Base-by-base conservation (phyloP, 2,888 invertebrate species). In the Trissolcus brochymenae region DNA sequence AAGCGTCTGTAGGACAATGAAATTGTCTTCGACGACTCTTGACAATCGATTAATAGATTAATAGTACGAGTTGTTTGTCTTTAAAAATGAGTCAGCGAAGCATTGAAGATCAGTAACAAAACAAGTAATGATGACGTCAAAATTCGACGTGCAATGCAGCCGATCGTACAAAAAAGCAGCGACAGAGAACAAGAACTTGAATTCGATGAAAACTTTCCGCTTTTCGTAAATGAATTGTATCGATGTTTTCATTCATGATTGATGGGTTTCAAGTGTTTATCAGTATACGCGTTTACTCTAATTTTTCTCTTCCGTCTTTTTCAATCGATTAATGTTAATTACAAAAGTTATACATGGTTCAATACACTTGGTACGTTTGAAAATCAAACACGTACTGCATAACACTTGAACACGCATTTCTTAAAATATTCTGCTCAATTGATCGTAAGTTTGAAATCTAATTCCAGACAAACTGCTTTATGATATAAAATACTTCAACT, bases 1-100 rank as follows among this genome's bases (percentile, higher is more conserved):
- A 54, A 59, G 51, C 70, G 14, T 46, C 56, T 21, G 51, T 50
- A 19, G 60, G 70, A 75, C 70, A 70, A 70, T 65, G 55, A 55
- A 54, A 59, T 17, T 11, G 54, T 64, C 59, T 64, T 75, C 55
- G 65, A 62, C 51, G 61, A 40, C 57, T 61, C 66, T 76, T 61
- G 66, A 61, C 71, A 66, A 71, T 76, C 76, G 70, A 76, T 76
- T 71, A 76, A 56, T 55, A 61, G 70, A 76, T 76, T 70, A 66
- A 76, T 70, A 70, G 43, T 35, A 50, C 55, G 55, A 19, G 46
- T 50, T 60, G 14, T 55, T 13, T 40, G 56, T 70, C 59, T 59
- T 35, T 60, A 76, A 76, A 65, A 65, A 66, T 60, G 55, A 59
- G 13, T 46, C 16, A 35, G 25, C 41, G 60, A 11, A 6, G 29